Evolutionary conservation across 2,888 invertebrate genomes (phyloP).

Genomic region (Malacosoma neustria): DNA sequence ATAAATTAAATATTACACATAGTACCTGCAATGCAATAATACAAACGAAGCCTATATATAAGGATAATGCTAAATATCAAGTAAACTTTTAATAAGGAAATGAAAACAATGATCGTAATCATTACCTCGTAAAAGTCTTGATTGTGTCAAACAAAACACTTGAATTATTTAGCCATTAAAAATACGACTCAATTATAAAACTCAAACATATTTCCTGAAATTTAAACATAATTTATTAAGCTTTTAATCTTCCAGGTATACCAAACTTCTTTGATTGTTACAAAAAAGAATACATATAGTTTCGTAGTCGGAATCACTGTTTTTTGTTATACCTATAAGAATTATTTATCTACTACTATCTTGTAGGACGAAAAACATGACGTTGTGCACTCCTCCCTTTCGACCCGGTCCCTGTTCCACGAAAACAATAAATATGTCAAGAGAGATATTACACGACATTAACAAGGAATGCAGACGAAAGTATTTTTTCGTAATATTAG

Average conservation of each 20-base stretch:
- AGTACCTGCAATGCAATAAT: no score
- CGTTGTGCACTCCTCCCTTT: slow-evolving; percentile 3
- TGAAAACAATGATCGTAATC: slow-evolving; percentile 7
- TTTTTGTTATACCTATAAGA: slow-evolving; percentile 11
- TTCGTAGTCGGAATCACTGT: no score
- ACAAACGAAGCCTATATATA: no score
- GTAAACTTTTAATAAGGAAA: background rate
- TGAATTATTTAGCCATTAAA: slow-evolving; percentile 3
- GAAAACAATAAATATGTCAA: slow-evolving; percentile 71
- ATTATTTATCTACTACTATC: background rate
- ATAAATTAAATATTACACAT: no score
- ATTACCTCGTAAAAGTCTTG: background rate
- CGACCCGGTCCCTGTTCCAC: slow-evolving; percentile 40
- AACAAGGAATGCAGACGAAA: slow-evolving; percentile 42
- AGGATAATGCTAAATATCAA: background rate
- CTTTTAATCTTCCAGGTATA: background rate
- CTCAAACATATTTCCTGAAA: slow-evolving; percentile 1
- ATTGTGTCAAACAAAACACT: background rate
- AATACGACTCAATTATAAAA: slow-evolving; percentile 4
- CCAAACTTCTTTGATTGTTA: background rate
- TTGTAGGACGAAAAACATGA: slow-evolving; percentile 3
- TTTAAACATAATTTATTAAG: background rate
- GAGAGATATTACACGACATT: slow-evolving; percentile 61
- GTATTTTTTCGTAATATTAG: slow-evolving; percentile 14
- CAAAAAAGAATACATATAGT: no score